Percentiles rank a stretch among this genome's conserved stretches.
phyloP scores from a whole-genome alignment of 1,140 invertebrate species.

The Sitobion miscanthi region DNA sequence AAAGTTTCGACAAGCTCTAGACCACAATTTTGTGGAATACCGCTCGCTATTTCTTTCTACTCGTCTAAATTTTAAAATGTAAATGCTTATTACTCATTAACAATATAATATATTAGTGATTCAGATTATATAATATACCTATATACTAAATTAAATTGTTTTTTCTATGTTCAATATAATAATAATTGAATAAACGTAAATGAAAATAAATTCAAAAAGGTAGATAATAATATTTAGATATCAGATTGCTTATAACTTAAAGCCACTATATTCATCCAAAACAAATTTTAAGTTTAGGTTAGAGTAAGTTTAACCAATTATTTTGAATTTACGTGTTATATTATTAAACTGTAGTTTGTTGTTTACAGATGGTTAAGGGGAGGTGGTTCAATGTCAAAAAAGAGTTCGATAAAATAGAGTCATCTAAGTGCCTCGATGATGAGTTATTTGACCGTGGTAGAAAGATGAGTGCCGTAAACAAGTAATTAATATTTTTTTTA shows the following conservation, averaged over 20 bases:
- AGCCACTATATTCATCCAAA: not conserved
- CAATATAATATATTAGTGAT: too few species aligned
- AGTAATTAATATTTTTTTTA: not conserved
- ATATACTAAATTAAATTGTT: not conserved
- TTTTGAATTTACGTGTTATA: not conserved
- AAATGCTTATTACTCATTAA: too few species aligned
- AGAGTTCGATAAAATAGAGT: slow-evolving; percentile 66
- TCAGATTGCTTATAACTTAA: too few species aligned
- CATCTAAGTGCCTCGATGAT: not conserved
- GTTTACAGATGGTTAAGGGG: slow-evolving; percentile 67
- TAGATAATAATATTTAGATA: not conserved
- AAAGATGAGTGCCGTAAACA: not conserved
- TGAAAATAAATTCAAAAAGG: not conserved
- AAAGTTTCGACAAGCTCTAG: too few species aligned
- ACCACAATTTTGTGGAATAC: too few species aligned
- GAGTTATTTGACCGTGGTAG: too few species aligned
- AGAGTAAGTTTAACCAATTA: not conserved
- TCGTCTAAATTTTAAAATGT: too few species aligned
- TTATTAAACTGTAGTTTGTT: not conserved
- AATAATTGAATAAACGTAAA: not conserved
- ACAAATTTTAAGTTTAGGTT: not conserved
- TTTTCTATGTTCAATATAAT: not conserved
- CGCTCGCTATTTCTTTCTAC: too few species aligned
- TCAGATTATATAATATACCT: too few species aligned
- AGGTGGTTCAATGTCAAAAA: slow-evolving; percentile 69